Conservation (phyloP, 2,888 invertebrate genomes). For the Dryocosmus kuriphilus region DNA sequence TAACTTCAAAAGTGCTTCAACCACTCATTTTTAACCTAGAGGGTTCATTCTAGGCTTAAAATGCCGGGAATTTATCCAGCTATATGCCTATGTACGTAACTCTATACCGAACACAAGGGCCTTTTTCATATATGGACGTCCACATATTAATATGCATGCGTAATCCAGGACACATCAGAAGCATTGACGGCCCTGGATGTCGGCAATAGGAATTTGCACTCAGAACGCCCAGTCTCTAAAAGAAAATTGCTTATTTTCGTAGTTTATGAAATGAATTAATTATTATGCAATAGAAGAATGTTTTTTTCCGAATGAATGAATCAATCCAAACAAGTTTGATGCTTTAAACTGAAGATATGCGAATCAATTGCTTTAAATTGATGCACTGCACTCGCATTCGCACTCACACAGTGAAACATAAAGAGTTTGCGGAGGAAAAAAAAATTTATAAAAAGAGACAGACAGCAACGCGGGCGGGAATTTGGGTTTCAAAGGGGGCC, state of each 20-base stretch:
- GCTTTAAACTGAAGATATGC: background rate
- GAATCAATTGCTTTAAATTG: conserved; percentile 25
- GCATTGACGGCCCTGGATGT: too few species aligned
- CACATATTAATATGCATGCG: too few species aligned
- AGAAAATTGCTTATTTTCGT: background rate
- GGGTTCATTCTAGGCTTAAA: too few species aligned
- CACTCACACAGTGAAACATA: background rate
- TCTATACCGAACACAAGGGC: too few species aligned
- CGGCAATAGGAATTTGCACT: too few species aligned
- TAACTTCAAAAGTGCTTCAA: too few species aligned
- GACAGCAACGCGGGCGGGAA: conserved; percentile 37
- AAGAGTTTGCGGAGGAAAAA: conserved; percentile 19
- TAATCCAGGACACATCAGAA: too few species aligned
- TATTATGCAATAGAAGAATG: too few species aligned
- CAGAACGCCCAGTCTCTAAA: background rate
- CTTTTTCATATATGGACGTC: too few species aligned
- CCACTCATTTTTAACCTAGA: too few species aligned
- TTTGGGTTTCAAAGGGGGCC: conserved; percentile 70
- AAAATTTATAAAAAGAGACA: background rate
- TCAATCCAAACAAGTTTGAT: background rate
- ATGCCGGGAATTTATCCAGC: too few species aligned
- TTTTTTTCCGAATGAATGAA: background rate
- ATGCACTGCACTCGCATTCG: background rate
- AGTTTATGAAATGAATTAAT: background rate
- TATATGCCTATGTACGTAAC: too few species aligned